Percentiles rank a stretch among this genome's conserved stretches.
Evolutionary conservation across 2,888 invertebrate species (phyloP).

Genomic region (Nasonovia ribisnigri): DNA sequence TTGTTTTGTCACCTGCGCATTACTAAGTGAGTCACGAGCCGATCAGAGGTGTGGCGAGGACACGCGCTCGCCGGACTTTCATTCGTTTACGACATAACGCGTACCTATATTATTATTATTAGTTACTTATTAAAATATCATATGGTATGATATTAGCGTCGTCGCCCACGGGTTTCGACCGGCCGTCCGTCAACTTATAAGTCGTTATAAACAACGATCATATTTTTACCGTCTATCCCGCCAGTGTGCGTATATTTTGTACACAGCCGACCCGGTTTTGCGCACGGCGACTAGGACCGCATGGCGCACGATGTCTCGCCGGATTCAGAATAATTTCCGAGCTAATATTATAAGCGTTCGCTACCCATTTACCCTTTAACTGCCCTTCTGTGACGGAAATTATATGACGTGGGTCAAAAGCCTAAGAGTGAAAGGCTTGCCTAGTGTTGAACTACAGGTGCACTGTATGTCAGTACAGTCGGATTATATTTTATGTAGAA

Average conservation of each 20-base stretch:
- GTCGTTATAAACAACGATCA: not conserved
- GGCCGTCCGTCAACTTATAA: not conserved
- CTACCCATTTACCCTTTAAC: not conserved
- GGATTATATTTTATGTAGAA: not conserved
- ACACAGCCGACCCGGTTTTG: not conserved
- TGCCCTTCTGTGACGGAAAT: not conserved
- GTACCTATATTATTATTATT: not conserved
- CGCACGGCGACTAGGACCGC: not conserved
- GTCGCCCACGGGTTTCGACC: conserved; percentile 46
- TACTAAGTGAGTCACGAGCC: conserved; percentile 7
- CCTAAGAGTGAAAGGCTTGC: not conserved
- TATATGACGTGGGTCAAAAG: not conserved
- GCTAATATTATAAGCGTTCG: too few relatives aligned
- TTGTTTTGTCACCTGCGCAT: not conserved
- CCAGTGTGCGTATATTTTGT: not conserved
- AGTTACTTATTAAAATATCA: not conserved
- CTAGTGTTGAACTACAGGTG: conserved; percentile 23
- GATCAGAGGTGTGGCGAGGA: conserved; percentile 49
- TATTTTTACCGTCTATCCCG: not conserved
- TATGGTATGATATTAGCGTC: not conserved
- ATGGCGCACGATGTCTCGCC: not conserved
- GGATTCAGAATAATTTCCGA: not conserved
- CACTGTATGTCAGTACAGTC: not conserved
- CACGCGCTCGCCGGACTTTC: conserved; percentile 14
- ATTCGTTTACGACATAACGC: conserved; percentile 37